Evolutionary conservation across 2,888 invertebrate genomes (phyloP), one percentile per base, ranked within the genome.

Genomic region (Parascotia fuliginaria): DNA sequence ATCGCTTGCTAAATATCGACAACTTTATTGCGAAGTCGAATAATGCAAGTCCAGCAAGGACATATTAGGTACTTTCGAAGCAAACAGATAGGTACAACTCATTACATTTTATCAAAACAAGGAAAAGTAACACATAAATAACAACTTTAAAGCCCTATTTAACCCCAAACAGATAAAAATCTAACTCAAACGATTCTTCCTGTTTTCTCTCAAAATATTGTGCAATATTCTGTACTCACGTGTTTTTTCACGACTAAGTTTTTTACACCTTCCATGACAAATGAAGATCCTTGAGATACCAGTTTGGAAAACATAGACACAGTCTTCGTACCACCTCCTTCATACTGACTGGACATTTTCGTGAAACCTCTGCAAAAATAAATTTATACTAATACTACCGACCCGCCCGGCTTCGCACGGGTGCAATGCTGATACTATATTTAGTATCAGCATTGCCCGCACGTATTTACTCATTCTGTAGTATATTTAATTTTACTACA

Each of bases 191-290:
- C 24, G 9, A 24, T 7, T 24, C 24, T 24, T 24, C 24, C 24
- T 24, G 24, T 24, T 24, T 7, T 24, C n/a, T n/a, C n/a, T n/a
- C 19, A 19, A 19, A 19, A 19, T 5, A 5, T 19, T 2, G 19
- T 19, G 19, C 19, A 19, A 19, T n/a, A n/a, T 6, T 16, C 1
- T n/a, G 7, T 27, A 94, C 95, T 94, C 85, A 97, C 97, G 91
- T 99, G 99, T 92, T 97, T 96, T 88, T 99, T 99, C 6, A 99
- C 97, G 12, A 99, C 99, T 73, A 99, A 94, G 93, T 99, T 99
- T 88, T 99, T 98, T 0, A 99, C 99, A 28, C 99, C 99, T 87
- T 99, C 99, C 99, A 99, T 99, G 0, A 99, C 98, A 84, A 99
- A 99, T 27, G 98, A 97, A 0, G 99, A 99, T 14, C 99, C 98